phyloP scores from a whole-genome alignment of 2,888 invertebrate genomes.

The Tetragnatha montana region DNA sequence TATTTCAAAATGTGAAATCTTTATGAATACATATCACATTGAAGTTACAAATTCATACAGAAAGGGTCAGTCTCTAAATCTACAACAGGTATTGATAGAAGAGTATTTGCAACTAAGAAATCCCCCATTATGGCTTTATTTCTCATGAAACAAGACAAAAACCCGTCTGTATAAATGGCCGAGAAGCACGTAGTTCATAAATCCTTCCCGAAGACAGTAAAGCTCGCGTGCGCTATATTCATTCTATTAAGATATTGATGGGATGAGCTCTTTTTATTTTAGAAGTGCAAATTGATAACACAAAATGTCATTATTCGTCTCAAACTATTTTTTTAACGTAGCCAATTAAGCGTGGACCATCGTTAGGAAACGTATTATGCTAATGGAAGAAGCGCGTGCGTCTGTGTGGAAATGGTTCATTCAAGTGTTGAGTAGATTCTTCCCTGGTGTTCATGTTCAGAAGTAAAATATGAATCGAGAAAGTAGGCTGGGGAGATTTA shows the following conservation, averaged over 20 bases:
- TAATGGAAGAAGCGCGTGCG: background rate
- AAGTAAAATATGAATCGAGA: too few species aligned
- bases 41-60: too few species aligned
- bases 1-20: too few species aligned
- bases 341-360: background rate
- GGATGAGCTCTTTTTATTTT: background rate
- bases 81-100: background rate
- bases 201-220: background rate
- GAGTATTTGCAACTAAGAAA: too few species aligned
- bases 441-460: too few species aligned
- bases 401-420: background rate
- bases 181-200: background rate
- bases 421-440: too few species aligned
- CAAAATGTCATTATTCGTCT: background rate
- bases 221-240: background rate
- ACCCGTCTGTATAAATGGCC: background rate
- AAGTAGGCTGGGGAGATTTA: too few species aligned
- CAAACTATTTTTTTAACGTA: background rate
- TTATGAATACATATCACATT: too few species aligned
- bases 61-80: too few species aligned
- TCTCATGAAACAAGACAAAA: background rate
- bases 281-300: background rate
- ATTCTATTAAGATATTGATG: conserved; percentile 1
- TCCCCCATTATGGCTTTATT: too few species aligned
- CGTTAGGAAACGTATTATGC: background rate